Conservation (phyloP, 1,140 invertebrate species). For the Coenobita brevimanus region DNA sequence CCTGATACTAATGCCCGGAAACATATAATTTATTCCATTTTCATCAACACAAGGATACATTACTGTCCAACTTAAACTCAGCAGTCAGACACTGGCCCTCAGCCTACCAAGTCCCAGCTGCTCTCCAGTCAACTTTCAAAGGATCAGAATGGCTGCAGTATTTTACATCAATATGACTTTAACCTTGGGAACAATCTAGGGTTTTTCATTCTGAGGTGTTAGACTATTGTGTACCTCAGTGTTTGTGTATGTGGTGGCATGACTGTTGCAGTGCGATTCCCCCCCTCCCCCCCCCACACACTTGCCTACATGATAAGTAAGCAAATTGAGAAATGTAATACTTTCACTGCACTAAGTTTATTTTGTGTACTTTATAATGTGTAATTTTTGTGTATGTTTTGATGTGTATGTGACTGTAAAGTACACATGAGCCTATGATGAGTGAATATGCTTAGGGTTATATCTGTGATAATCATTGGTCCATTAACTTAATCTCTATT, state of each 20-base stretch:
- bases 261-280: no score
- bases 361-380: no score
- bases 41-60: neutral
- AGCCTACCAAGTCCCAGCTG: neutral
- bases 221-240: no score
- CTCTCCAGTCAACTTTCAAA: slow-evolving; percentile 35
- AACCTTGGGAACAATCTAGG: slow-evolving; percentile 51
- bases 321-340: no score
- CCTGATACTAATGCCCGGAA: slow-evolving; percentile 32
- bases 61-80: neutral
- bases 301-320: no score
- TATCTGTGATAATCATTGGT: slow-evolving; percentile 27
- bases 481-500: slow-evolving; percentile 47
- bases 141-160: slow-evolving; percentile 55
- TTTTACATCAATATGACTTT: slow-evolving; percentile 50
- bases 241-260: no score
- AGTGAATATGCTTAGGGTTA: neutral
- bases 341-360: neutral
- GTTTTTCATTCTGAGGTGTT: neutral
- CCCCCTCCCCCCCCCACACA: no score
- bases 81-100: neutral
- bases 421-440: no score
- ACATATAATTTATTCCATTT: neutral
- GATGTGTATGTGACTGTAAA: slow-evolving; percentile 9
- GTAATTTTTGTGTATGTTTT: slow-evolving; percentile 11